phyloP scores from a whole-genome alignment of 2,113 vertebrate species.

The Erythrocebus patas region DNA sequence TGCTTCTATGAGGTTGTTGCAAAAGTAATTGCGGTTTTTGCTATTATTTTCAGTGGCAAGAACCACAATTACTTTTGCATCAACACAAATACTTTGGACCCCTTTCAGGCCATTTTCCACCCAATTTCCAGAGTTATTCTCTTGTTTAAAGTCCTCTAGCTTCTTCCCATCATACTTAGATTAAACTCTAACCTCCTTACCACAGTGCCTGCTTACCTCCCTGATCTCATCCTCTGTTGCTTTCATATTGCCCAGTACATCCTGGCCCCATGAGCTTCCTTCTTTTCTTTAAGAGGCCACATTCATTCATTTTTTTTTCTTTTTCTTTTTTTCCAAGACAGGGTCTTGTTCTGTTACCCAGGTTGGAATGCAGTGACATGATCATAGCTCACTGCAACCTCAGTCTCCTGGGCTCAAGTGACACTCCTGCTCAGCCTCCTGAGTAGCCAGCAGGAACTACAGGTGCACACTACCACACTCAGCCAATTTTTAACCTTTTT shows the following conservation, averaged over 20 bases:
- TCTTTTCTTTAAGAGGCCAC: neutral
- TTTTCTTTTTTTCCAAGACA: too few species aligned
- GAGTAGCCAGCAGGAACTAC: too few species aligned
- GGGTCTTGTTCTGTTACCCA: too few species aligned
- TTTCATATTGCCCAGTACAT: neutral
- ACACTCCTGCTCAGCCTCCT: too few species aligned
- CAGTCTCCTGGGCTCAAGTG: too few species aligned
- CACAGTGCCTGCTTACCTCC: neutral
- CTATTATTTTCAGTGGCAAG: neutral
- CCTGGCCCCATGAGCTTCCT: neutral
- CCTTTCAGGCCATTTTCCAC: neutral
- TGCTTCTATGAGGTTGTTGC: neutral
- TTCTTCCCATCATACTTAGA: neutral
- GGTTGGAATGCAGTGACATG: too few species aligned
- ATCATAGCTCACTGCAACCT: too few species aligned
- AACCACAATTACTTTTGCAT: too few species aligned
- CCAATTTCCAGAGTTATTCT: neutral
- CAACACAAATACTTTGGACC: neutral
- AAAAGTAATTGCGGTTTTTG: neutral
- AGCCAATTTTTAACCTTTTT: too few species aligned
- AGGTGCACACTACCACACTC: too few species aligned
- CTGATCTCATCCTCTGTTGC: neutral
- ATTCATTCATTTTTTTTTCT: too few species aligned
- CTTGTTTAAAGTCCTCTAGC: neutral
- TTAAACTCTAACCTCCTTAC: neutral